Evolutionary conservation across 2,113 vertebrate genomes (phyloP), one percentile per base, ranked within the genome.

Genomic region (Kryptolebias marmoratus): DNA sequence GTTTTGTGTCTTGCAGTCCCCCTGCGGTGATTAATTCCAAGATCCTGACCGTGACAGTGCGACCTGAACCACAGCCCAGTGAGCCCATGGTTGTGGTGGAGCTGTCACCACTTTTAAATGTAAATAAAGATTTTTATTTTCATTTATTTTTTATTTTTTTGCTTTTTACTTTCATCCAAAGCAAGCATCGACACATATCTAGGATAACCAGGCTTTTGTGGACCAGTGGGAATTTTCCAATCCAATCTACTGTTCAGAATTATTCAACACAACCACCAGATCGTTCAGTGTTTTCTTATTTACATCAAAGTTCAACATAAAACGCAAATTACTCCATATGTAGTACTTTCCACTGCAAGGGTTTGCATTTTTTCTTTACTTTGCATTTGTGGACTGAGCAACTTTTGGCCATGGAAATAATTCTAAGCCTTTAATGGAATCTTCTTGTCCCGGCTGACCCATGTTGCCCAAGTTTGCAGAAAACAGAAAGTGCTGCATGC

Each of bases 31-130:
- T 99, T 88, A 97, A 94, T 83, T 99, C 97, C 68, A 95, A 96
- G 88, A 95, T 98, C 85, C 92, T 98, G 88, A 96, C 95, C 0
- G 96, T 99, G 88, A 98, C 97, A 0, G 95, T 98, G 53, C 95
- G 96, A 50, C 97, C 97, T 0, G 95, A 94, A 4, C 97, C 95
- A 2, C 95, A 95, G 78, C 93, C 91, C 68, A 86, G 93, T 0
- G 96, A 98, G 75, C 96, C 97, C 27, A 93, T 96, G n/a, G 96
- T 98, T 49, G 93, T 96, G 56, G 96, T 98, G 84, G 97, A 99
- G 87, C 94, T 99, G 45, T 96, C 96, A 5, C 95, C 95, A 1
- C 91, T 98, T 81, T 91, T 97, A 65, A 98, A 97, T 52, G 97
- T 97, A 92, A 96, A 96, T 93, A n/a, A 32, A 45, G 27, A 65